phyloP scores from a whole-genome alignment of 2,113 vertebrate species.

The Saguinus midas region DNA sequence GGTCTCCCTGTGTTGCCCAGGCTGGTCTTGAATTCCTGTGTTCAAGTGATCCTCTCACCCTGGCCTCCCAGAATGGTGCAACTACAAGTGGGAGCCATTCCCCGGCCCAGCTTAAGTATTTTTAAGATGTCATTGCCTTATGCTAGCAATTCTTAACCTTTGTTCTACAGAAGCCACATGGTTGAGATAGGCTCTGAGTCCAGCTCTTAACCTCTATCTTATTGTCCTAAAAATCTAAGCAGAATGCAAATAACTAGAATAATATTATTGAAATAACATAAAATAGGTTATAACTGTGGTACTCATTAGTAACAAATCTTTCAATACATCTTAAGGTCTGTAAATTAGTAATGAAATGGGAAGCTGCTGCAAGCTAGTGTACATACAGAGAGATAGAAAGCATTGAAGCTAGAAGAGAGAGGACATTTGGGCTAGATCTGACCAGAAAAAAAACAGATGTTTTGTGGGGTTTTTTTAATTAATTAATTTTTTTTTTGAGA shows the following conservation, averaged over 20 bases:
- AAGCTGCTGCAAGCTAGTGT: background rate
- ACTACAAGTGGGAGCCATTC: too few relatives aligned
- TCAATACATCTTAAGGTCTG: background rate
- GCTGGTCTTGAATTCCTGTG: too few relatives aligned
- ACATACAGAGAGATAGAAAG: background rate
- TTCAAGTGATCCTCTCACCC: too few relatives aligned
- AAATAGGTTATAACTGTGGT: background rate
- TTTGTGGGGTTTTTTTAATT: too few relatives aligned
- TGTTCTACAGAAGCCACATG: background rate
- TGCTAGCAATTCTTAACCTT: background rate
- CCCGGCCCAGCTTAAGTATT: background rate
- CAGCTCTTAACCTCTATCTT: background rate
- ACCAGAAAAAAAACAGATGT: background rate
- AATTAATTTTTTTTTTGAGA: too few relatives aligned
- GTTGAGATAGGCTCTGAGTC: background rate
- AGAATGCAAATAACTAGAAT: background rate
- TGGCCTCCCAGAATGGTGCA: too few relatives aligned
- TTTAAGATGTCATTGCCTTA: background rate
- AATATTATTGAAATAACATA: background rate
- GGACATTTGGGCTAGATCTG: background rate
- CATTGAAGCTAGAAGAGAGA: background rate
- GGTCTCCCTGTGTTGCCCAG: too few relatives aligned
- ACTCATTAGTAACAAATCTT: conserved; percentile 10
- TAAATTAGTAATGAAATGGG: background rate
- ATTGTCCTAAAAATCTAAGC: background rate